phyloP scores from a whole-genome alignment of 2,113 vertebrate species.

The Saccopteryx bilineata region DNA sequence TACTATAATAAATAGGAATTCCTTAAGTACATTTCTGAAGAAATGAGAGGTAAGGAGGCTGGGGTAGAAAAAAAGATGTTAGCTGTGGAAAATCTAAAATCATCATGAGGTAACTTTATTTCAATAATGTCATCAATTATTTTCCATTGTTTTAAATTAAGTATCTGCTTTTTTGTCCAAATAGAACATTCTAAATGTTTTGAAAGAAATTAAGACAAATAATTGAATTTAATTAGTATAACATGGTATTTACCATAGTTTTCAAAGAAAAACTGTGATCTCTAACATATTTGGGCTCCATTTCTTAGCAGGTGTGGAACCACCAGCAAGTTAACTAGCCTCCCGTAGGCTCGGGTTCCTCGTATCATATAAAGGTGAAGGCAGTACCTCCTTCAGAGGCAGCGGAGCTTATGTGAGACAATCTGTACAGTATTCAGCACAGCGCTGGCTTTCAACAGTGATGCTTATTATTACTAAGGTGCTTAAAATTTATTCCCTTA shows the following conservation, averaged over 20 bases:
- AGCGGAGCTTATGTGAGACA: neutral
- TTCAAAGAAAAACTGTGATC: neutral
- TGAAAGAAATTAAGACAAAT: neutral
- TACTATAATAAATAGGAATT: slow-evolving; percentile 36
- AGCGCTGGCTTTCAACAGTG: neutral
- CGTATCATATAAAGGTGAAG: neutral
- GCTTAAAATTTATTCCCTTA: neutral
- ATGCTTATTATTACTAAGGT: neutral
- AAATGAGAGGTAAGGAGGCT: neutral
- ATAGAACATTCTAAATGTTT: neutral
- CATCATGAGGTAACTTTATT: neutral
- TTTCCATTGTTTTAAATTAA: slow-evolving; percentile 27
- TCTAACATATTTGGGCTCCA: neutral
- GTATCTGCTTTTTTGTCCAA: neutral
- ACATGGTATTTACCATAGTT: neutral
- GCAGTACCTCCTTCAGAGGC: neutral
- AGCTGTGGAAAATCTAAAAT: neutral
- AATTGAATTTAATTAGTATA: neutral
- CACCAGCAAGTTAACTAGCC: neutral
- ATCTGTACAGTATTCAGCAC: neutral
- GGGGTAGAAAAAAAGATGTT: neutral
- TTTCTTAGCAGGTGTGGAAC: neutral
- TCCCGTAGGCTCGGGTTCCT: neutral
- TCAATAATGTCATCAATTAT: neutral
- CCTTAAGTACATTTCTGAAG: neutral